A percentile compares a stretch with the other conserved stretches of the same genome.
These are phyloP conservation scores for Chloroceryle amazona DNA, from an alignment of 2,797 vertebrate species.

Conservation along the genomic window DNA sequence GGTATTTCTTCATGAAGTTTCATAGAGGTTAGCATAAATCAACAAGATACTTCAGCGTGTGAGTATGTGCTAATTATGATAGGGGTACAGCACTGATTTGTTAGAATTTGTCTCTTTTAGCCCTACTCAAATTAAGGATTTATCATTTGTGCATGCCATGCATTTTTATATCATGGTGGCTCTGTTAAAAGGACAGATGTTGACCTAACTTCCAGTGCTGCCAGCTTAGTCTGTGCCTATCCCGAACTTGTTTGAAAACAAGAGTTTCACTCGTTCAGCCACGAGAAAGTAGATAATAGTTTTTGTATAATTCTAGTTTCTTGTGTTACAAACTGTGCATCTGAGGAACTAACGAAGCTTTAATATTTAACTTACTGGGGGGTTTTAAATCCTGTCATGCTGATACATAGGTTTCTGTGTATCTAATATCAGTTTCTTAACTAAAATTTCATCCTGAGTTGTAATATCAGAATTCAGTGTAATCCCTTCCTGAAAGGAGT, in stretches of 20 bases:
- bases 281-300: conserved; percentile 10
- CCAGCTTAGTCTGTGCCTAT: conserved; percentile 10
- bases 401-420: neutral
- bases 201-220: neutral
- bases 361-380: neutral
- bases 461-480: neutral
- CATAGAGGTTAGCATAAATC: conserved; percentile 27
- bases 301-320: conserved; percentile 13
- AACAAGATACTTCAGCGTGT: neutral
- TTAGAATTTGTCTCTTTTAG: conserved; percentile 59
- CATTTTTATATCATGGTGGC: neutral
- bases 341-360: neutral
- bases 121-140: conserved; percentile 32
- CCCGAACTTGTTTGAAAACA: neutral
- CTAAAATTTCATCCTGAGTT: neutral
- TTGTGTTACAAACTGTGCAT: neutral
- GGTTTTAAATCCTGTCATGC: neutral
- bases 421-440: neutral
- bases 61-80: conserved; percentile 63
- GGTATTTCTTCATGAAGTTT: conserved; percentile 59
- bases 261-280: neutral
- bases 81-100: conserved; percentile 42
- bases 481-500: neutral
- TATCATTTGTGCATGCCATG: neutral
- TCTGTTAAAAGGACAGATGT: conserved; percentile 28